Conservation (phyloP, 2,888 invertebrate species). For the Scrobipalpa costella region DNA sequence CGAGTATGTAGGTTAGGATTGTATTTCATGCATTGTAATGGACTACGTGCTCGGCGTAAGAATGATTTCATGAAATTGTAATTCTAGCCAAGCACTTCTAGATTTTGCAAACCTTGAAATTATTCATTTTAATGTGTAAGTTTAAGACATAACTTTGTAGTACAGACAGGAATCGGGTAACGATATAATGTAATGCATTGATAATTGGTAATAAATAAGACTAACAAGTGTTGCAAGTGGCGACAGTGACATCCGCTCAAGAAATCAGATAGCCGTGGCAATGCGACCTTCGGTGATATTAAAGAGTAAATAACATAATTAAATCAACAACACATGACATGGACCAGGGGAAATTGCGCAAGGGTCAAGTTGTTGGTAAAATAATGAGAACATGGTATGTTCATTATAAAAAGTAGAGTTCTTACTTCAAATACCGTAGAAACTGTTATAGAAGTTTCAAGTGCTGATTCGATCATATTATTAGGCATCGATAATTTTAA, state of each 20-base stretch:
- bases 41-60: conserved; percentile 25
- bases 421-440: too few relatives aligned
- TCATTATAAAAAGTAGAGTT: background rate
- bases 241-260: conserved; percentile 42
- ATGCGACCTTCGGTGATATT: conserved; percentile 43
- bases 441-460: too few relatives aligned
- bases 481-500: too few relatives aligned
- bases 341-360: conserved; percentile 35
- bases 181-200: background rate
- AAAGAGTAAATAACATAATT: conserved; percentile 29
- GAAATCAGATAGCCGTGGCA: conserved; percentile 38
- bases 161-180: background rate
- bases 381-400: background rate
- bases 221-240: conserved; percentile 1
- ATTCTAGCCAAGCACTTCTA: background rate
- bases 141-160: background rate
- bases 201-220: conserved; percentile 8
- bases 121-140: background rate
- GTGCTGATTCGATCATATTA: too few relatives aligned
- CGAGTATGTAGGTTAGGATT: conserved; percentile 22
- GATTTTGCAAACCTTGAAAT: conserved; percentile 5
- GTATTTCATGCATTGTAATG: conserved; percentile 27
- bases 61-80: conserved; percentile 13
- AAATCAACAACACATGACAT: conserved; percentile 29
- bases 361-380: conserved; percentile 29